Conservation (phyloP, 1,140 invertebrate species). For the Lucilia cuprina region DNA sequence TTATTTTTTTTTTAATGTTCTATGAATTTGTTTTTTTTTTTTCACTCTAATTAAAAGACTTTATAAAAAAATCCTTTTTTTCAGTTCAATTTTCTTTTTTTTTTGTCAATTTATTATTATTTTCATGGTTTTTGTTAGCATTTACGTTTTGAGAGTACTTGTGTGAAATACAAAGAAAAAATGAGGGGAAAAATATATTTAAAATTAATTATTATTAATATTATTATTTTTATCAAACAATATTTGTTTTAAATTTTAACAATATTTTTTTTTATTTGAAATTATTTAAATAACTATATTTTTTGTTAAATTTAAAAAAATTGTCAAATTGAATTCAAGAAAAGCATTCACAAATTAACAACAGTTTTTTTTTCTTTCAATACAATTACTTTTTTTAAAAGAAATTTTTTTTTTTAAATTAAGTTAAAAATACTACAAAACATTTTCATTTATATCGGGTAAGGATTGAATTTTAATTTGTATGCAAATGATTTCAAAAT, state of each 20-base stretch:
- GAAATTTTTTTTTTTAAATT: not conserved
- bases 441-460: slow-evolving; percentile 21
- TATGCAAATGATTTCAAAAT: slow-evolving; percentile 38
- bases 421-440: slow-evolving; percentile 28
- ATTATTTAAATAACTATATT: not conserved
- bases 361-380: not conserved
- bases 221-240: not conserved
- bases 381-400: slow-evolving; percentile 4
- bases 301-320: slow-evolving; percentile 13
- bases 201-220: slow-evolving; percentile 4
- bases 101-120: not conserved
- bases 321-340: slow-evolving; percentile 18
- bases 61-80: not conserved
- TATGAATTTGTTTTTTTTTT: not conserved
- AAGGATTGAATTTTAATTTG: slow-evolving; percentile 34
- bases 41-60: not conserved
- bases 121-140: not conserved
- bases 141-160: not conserved
- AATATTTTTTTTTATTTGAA: not conserved
- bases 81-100: not conserved
- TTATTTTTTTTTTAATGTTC: not conserved
- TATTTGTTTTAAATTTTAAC: not conserved
- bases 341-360: slow-evolving; percentile 30
- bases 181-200: not conserved
- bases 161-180: not conserved